These are phyloP conservation scores for Cichladusa arquata DNA, from an alignment of 2,113 vertebrate species.

Conservation along the genomic window DNA sequence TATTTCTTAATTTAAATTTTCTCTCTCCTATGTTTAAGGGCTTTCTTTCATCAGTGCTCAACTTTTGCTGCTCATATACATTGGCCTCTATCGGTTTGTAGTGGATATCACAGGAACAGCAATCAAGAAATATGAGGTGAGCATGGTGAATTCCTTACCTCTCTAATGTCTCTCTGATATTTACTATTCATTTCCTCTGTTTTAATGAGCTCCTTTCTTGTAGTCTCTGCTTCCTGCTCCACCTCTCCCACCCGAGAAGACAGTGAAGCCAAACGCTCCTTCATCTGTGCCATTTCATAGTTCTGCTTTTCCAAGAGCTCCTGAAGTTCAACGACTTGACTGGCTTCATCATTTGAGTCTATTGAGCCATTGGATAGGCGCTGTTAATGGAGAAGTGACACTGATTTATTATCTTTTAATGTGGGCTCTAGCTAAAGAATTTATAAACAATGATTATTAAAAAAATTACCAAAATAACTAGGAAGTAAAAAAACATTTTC, in stretches of 20 bases:
- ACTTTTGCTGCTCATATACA: not conserved
- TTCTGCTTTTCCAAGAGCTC: slow-evolving; percentile 98
- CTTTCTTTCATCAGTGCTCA: not conserved
- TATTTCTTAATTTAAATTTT: not conserved
- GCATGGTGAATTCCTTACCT: slow-evolving; percentile 75
- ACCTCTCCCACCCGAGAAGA: slow-evolving; percentile 94
- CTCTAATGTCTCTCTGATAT: slow-evolving; percentile 98
- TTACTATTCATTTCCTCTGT: slow-evolving; percentile 97
- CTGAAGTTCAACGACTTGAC: slow-evolving; percentile 95
- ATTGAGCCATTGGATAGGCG: slow-evolving; percentile 94
- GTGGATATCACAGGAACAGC: not conserved
- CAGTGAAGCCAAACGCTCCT: slow-evolving; percentile 93
- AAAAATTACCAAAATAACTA: not conserved
- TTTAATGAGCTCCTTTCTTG: slow-evolving; percentile 97
- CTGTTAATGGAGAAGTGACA: slow-evolving; percentile 66
- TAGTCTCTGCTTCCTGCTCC: slow-evolving; percentile 95
- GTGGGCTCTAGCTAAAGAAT: not conserved
- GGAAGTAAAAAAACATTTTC: not conserved
- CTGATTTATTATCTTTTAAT: not conserved
- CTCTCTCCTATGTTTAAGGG: not conserved
- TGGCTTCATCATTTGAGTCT: slow-evolving; percentile 90
- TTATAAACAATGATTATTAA: not conserved
- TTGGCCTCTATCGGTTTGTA: not conserved
- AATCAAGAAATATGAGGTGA: not conserved
- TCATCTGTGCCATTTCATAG: slow-evolving; percentile 98